Percentiles rank a stretch among this genome's conserved stretches.
These are phyloP conservation scores for Steinernema scapterisci DNA, from an alignment of 2,888 invertebrate species.

Conservation along the genomic window DNA sequence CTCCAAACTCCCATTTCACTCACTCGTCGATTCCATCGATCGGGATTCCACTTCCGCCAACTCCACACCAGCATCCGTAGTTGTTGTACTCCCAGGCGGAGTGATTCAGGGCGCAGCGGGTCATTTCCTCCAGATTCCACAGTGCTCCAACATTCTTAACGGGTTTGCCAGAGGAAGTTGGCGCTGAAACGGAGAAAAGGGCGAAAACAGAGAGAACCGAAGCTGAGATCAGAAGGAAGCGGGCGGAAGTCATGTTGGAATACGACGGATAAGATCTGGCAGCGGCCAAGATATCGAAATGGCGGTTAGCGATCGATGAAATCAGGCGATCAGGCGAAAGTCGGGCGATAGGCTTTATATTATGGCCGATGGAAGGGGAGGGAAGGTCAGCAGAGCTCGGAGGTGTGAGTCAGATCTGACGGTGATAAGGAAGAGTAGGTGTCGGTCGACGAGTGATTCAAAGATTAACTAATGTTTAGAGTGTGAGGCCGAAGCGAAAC, in stretches of 20 bases:
- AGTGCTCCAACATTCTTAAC: conserved; percentile 43
- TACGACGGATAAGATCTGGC: not conserved
- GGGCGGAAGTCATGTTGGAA: not conserved
- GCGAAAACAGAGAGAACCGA: not conserved
- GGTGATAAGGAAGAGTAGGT: not conserved
- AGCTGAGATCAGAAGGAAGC: not conserved
- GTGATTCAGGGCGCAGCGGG: conserved; percentile 61
- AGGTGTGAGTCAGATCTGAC: not conserved
- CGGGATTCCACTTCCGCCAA: conserved; percentile 60
- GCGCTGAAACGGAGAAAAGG: not conserved
- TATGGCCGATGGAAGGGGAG: conserved; percentile 20
- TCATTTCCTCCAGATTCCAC: conserved; percentile 64
- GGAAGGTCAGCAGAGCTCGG: not conserved
- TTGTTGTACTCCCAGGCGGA: conserved; percentile 62
- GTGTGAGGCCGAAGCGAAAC: no score
- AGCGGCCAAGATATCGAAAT: not conserved
- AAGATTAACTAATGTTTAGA: no score
- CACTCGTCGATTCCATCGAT: conserved; percentile 64
- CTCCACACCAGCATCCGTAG: conserved; percentile 65
- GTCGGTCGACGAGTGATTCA: no score
- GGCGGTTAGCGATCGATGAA: not conserved
- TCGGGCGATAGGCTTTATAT: not conserved
- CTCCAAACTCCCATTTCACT: conserved; percentile 4
- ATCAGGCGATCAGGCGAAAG: not conserved
- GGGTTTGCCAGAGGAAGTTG: no score